phyloP scores from a whole-genome alignment of 64 coral and sea anemone species.

The Stylophora pistillata region DNA sequence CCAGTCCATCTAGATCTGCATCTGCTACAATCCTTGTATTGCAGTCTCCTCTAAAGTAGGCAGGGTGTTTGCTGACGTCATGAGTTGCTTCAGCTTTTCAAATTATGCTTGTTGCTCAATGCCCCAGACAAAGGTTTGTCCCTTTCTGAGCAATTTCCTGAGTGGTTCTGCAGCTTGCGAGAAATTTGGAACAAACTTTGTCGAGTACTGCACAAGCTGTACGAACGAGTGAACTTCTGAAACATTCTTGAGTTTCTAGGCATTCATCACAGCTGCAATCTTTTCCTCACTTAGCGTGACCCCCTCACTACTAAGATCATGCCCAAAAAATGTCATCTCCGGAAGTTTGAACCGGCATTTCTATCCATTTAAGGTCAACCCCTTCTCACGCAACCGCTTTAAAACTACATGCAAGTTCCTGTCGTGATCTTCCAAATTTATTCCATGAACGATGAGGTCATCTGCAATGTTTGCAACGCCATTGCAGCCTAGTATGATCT shows the following conservation, averaged over 20 bases:
- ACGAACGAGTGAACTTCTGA: conserved; percentile 37
- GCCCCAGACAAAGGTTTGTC: conserved; percentile 24
- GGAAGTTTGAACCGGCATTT: conserved; percentile 40
- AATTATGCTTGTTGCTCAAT: conserved; percentile 22
- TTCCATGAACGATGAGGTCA: too few relatives aligned
- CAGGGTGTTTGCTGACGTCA: conserved; percentile 31
- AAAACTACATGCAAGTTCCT: too few relatives aligned
- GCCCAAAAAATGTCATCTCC: conserved; percentile 40
- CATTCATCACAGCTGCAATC: conserved; percentile 46
- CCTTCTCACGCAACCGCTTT: too few relatives aligned
- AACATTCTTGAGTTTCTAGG: conserved; percentile 8
- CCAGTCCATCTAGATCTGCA: conserved; percentile 13
- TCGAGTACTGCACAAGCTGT: conserved; percentile 52
- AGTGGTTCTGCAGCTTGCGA: conserved; percentile 24
- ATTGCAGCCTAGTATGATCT: conserved; percentile 20
- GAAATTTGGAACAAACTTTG: conserved; percentile 50
- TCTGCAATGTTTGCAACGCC: conserved; percentile 40
- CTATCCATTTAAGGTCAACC: too few relatives aligned
- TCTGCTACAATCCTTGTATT: conserved; percentile 36
- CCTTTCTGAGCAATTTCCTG: conserved; percentile 13
- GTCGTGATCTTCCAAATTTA: too few relatives aligned
- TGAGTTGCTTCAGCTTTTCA: conserved; percentile 36
- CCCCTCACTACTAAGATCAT: conserved; percentile 38
- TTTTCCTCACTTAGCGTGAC: conserved; percentile 38
- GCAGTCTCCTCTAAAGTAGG: conserved; percentile 48